Evolutionary conservation across 2,888 invertebrate genomes (phyloP).

Genomic region (Tetropium fuscum): DNA sequence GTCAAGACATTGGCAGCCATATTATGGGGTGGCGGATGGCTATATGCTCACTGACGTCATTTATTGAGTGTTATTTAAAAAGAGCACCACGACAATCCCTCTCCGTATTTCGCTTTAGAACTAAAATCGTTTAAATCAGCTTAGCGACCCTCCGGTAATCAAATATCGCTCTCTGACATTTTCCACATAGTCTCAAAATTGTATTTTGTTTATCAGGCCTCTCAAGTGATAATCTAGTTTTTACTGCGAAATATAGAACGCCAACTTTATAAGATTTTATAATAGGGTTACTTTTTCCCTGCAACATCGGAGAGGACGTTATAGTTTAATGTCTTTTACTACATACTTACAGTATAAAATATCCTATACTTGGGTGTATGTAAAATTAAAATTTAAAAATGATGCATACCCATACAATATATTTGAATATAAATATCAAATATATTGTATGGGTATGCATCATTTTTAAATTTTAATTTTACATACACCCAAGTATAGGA

Average conservation of each 20-base stretch:
- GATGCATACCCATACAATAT: too few relatives aligned
- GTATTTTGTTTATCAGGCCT: slow-evolving; percentile 59
- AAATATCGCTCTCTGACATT: slow-evolving; percentile 59
- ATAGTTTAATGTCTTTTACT: too few relatives aligned
- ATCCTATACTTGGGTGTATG: too few relatives aligned
- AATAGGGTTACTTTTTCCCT: slow-evolving; percentile 25
- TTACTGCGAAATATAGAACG: slow-evolving; percentile 17
- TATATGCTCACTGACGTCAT: slow-evolving; percentile 62
- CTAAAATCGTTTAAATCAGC: slow-evolving; percentile 57
- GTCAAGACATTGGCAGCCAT: slow-evolving; percentile 58
- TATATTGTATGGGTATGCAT: too few relatives aligned
- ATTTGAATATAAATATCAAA: too few relatives aligned
- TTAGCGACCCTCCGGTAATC: slow-evolving; percentile 56
- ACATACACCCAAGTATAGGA: too few relatives aligned
- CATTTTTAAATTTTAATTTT: too few relatives aligned
- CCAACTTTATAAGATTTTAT: slow-evolving; percentile 38
- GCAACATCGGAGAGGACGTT: too few relatives aligned
- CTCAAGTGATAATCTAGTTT: slow-evolving; percentile 33
- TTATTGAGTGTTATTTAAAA: slow-evolving; percentile 60
- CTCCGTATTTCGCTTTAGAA: slow-evolving; percentile 49
- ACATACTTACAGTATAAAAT: too few relatives aligned
- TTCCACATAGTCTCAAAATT: slow-evolving; percentile 62
- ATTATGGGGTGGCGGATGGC: slow-evolving; percentile 53
- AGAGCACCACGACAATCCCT: slow-evolving; percentile 47
- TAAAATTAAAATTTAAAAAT: too few relatives aligned